A percentile compares a stretch with the other conserved stretches of the same genome.
These are phyloP conservation scores for Pemphredon lugubris DNA, from an alignment of 2,888 invertebrate species.

Conservation along the genomic window DNA sequence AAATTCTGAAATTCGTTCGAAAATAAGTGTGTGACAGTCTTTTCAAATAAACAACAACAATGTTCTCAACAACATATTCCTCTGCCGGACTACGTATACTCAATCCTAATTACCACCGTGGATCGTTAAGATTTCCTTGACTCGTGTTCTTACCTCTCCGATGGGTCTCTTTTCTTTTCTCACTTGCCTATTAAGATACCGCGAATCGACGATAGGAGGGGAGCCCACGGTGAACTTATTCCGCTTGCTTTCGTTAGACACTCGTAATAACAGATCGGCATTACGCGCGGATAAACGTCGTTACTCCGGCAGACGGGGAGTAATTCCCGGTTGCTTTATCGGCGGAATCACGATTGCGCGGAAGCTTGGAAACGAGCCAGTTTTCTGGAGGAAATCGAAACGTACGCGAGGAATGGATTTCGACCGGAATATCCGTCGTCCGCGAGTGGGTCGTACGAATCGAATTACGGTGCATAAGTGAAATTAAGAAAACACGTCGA, in stretches of 20 bases:
- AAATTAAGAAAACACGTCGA: slow-evolving; percentile 47
- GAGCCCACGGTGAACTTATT: not conserved
- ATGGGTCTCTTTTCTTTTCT: too few relatives aligned
- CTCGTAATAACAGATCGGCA: slow-evolving; percentile 20
- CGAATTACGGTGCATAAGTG: slow-evolving; percentile 30
- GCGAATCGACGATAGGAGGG: too few relatives aligned
- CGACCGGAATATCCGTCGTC: slow-evolving; percentile 26
- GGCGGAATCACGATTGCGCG: slow-evolving; percentile 20
- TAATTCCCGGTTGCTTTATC: slow-evolving; percentile 26
- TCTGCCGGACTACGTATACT: too few relatives aligned
- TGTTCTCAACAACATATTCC: too few relatives aligned
- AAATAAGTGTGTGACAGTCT: too few relatives aligned
- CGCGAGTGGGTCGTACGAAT: slow-evolving; percentile 46
- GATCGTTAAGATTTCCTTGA: too few relatives aligned
- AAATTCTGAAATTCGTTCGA: too few relatives aligned
- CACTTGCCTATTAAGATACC: too few relatives aligned
- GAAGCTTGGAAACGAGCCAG: slow-evolving; percentile 40
- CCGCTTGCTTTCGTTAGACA: slow-evolving; percentile 15
- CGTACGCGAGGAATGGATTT: not conserved
- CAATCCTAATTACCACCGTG: too few relatives aligned
- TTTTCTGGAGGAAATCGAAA: slow-evolving; percentile 18
- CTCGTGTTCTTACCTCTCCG: too few relatives aligned
- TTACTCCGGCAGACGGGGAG: slow-evolving; percentile 4
- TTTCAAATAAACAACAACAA: too few relatives aligned
- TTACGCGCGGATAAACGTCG: slow-evolving; percentile 20